Conservation (phyloP, 2,113 vertebrate genomes). For the Catharus fuscescens region DNA sequence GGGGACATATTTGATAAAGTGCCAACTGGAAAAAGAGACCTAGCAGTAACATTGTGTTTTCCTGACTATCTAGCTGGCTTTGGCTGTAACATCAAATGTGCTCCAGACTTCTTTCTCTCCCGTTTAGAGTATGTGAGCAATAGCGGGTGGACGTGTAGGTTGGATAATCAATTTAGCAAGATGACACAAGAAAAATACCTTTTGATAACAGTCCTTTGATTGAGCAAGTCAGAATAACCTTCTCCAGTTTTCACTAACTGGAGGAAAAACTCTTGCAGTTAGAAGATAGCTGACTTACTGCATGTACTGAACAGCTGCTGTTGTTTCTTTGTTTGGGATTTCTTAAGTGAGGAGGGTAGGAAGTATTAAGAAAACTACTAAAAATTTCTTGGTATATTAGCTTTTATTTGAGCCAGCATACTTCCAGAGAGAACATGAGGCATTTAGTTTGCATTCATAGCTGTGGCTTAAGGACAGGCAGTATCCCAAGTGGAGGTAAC, state of each 20-base stretch:
- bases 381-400: not conserved
- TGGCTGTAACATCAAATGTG: not conserved
- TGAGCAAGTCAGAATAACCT: not conserved
- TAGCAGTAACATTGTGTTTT: not conserved
- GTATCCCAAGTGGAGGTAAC: not conserved
- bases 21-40: slow-evolving; percentile 11
- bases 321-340: not conserved
- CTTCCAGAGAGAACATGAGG: not conserved
- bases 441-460: not conserved
- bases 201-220: not conserved
- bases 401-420: not conserved
- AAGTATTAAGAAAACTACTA: not conserved
- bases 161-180: not conserved
- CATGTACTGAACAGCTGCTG: not conserved
- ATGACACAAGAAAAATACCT: not conserved
- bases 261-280: accelerated
- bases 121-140: not conserved
- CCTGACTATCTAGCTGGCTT: not conserved
- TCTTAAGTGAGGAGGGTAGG: not conserved
- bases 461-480: not conserved
- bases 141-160: accelerated
- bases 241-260: not conserved
- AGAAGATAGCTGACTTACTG: not conserved
- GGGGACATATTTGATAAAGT: slow-evolving; percentile 11
- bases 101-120: not conserved